Evolutionary conservation across 2,113 vertebrate species (phyloP).

Genomic region (Procavia capensis): DNA sequence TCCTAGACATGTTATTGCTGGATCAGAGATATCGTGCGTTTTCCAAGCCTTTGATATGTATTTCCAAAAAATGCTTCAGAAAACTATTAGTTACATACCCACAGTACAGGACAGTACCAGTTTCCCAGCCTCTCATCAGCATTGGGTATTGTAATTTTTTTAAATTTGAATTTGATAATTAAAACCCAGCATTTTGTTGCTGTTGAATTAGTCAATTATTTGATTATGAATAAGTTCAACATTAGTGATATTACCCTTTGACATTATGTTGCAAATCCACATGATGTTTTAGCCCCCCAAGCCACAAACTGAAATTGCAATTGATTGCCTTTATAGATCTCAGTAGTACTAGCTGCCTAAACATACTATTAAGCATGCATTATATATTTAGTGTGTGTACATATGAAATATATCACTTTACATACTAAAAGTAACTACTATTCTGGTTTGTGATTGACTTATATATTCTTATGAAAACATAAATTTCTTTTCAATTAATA

Average conservation of each 20-base stretch:
- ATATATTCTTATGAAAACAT: constrained; percentile 55
- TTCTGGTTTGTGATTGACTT: constrained; percentile 54
- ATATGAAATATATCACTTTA: constrained; percentile 51
- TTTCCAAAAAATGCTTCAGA: constrained; percentile 29
- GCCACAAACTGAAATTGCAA: constrained; percentile 48
- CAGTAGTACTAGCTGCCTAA: constrained; percentile 34
- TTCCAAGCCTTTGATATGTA: background rate
- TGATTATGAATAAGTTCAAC: constrained; percentile 37
- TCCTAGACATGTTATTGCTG: background rate
- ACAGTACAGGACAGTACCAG: background rate
- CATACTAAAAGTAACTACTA: constrained; percentile 23
- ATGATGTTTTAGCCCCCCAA: constrained; percentile 60
- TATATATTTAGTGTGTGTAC: constrained; percentile 38
- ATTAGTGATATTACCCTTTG: constrained; percentile 46
- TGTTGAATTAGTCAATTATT: background rate
- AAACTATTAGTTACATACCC: background rate
- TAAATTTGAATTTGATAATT: constrained; percentile 50
- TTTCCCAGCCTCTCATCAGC: background rate
- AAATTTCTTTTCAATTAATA: constrained; percentile 72
- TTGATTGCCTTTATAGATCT: constrained; percentile 45
- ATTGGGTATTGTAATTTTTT: background rate
- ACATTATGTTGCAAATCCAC: constrained; percentile 67
- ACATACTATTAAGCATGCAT: constrained; percentile 55
- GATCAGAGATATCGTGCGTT: background rate
- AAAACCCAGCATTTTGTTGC: constrained; percentile 25